A percentile compares a stretch with the other conserved stretches of the same genome.
Evolutionary conservation across 2,797 vertebrate species (phyloP).

Genomic region (Sciaenops ocellatus): DNA sequence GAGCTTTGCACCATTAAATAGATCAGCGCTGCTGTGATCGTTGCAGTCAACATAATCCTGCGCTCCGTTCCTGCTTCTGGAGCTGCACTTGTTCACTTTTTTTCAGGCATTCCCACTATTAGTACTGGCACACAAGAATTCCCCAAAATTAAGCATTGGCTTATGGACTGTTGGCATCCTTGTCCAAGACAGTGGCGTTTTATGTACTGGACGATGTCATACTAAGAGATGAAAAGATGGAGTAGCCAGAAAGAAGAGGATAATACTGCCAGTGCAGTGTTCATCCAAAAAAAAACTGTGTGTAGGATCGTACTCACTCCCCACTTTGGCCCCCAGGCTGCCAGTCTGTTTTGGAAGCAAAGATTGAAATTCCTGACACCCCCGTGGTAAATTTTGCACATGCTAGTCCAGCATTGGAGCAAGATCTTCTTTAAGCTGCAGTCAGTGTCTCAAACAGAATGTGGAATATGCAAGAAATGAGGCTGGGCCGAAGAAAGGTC

Average conservation of each 20-base stretch:
- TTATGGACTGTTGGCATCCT: constrained; percentile 72
- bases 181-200: constrained; percentile 38
- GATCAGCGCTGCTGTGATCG: constrained; percentile 77
- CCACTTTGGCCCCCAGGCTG: constrained; percentile 68
- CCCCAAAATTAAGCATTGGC: constrained; percentile 60
- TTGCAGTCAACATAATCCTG: constrained; percentile 87
- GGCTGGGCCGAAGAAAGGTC: constrained; percentile 60
- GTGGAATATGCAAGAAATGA: constrained; percentile 76
- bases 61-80: constrained; percentile 44
- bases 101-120: constrained; percentile 77
- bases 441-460: constrained; percentile 70
- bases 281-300: constrained; percentile 19
- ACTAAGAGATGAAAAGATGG: constrained; percentile 21
- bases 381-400: constrained; percentile 90
- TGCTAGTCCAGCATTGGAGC: constrained; percentile 74
- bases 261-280: constrained; percentile 34
- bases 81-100: constrained; percentile 67
- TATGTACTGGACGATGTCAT: constrained; percentile 46
- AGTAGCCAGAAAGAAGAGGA: constrained; percentile 19
- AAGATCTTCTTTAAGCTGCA: constrained; percentile 66
- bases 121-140: constrained; percentile 62
- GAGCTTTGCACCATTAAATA: constrained; percentile 77
- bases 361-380: constrained; percentile 96
- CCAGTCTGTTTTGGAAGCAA: constrained; percentile 89
- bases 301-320: constrained; percentile 61